phyloP scores from a whole-genome alignment of 2,797 vertebrate species.

The Leuciscus waleckii region DNA sequence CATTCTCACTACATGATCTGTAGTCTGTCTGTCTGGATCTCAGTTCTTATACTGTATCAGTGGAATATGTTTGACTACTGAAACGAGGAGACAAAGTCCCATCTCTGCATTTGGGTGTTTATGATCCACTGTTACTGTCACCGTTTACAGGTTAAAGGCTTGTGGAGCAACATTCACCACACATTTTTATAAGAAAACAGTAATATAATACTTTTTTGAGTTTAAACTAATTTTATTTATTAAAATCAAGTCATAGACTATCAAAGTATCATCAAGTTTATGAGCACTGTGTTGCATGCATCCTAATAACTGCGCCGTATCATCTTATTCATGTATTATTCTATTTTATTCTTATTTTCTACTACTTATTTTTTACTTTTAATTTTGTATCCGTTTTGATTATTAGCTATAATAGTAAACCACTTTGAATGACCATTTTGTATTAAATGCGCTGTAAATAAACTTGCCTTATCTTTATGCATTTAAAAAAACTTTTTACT shows the following conservation, averaged over 20 bases:
- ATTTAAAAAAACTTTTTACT: not conserved
- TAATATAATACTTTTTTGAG: not conserved
- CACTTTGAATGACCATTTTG: not conserved
- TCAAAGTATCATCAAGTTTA: not conserved
- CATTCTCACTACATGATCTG: not conserved
- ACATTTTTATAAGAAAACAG: not conserved
- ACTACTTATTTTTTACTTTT: too few species aligned
- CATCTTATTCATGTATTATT: too few species aligned
- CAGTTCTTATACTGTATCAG: not conserved
- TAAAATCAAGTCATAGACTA: not conserved
- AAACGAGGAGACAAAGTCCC: not conserved
- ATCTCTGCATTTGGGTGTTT: not conserved
- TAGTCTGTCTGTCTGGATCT: not conserved
- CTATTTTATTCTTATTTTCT: not conserved
- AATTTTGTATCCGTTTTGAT: not conserved
- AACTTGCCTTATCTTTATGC: too few species aligned
- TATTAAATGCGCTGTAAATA: not conserved
- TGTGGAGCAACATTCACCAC: not conserved
- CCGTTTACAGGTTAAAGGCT: not conserved
- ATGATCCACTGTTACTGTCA: not conserved
- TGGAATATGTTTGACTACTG: not conserved
- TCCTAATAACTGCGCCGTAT: not conserved
- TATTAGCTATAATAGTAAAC: not conserved
- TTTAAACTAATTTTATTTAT: not conserved
- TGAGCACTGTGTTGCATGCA: not conserved